Base-by-base conservation (phyloP, 2,888 invertebrate species). In the Lithophane leautieri region DNA sequence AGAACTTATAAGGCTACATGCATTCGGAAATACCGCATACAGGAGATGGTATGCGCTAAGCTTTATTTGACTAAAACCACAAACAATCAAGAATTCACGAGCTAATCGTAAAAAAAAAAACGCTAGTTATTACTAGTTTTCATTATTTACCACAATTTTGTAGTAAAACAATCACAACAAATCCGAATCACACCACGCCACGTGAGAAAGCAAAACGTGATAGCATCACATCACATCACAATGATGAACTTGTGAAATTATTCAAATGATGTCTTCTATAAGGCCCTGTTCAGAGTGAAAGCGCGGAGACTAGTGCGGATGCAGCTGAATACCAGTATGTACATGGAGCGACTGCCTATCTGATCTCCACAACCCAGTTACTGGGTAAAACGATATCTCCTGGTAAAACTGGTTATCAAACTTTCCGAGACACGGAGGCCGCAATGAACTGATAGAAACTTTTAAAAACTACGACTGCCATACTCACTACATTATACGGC, bases 131-230 rank as follows among this genome's bases (percentile, higher is more conserved):
- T 22, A 66, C 25, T 25, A 42, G 50, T 61, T 68, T 56, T 11
- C 47, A 47, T 58, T 63, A 81, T 73, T 54, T 61, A 54, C 9
- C 22, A 80, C 69, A 28, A 47, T 84, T 80, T 68, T 66, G 58
- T 80, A 70, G 68, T 47, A 40, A 58, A 69, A 42, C 71, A 66
- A 40, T 50, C 44, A 71, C 65, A 85, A 81, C 74, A 66, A 47
- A 66, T 60, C 63, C 14, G 25, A 58, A 70, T 22, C 67, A 44
- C 40, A 56, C 63, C 47, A 0, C 25, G 34, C 34, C 80, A 81
- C 81, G 81, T 81, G 81, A 83, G 81, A 73, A 79, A 72, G 60
- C 42, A n/a, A 79, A 83, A 75, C 82, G 76, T 84, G 85, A 75
- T 81, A 65, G 19, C 19, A 70, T 68, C 69, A 50, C 61, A 73